Evolutionary conservation across 2,888 invertebrate genomes (phyloP).

Genomic region (Nemapogon koenigi): DNA sequence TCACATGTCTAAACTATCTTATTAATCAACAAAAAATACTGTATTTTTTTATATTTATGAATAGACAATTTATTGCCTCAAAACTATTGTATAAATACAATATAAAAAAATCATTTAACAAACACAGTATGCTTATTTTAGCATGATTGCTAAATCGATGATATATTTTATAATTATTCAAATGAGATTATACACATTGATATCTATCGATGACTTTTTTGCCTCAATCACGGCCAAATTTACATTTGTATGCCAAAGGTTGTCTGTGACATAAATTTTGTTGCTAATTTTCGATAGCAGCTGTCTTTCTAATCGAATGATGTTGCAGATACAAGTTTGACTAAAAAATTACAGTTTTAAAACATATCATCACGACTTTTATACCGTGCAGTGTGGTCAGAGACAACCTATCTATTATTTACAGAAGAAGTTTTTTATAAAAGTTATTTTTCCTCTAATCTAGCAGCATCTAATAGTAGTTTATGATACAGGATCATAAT

Average conservation of each 20-base stretch:
- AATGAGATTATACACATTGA: slow-evolving; percentile 32
- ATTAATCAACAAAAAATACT: too few relatives aligned
- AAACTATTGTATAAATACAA: too few relatives aligned
- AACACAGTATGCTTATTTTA: slow-evolving; percentile 21
- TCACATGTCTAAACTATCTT: too few relatives aligned
- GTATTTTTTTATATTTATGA: too few relatives aligned
- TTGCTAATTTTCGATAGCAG: slow-evolving; percentile 3
- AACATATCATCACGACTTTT: too few relatives aligned
- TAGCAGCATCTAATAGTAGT: too few relatives aligned
- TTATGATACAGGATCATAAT: too few relatives aligned
- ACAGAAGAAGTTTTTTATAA: too few relatives aligned
- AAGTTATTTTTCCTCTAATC: too few relatives aligned
- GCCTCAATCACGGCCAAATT: slow-evolving; percentile 27
- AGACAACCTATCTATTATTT: too few relatives aligned
- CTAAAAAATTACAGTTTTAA: background rate
- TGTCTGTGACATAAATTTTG: slow-evolving; percentile 20
- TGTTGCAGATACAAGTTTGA: background rate
- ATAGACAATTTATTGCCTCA: too few relatives aligned
- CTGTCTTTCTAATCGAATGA: slow-evolving; percentile 1
- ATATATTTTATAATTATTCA: slow-evolving; percentile 49
- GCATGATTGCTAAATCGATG: slow-evolving; percentile 31
- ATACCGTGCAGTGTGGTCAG: too few relatives aligned
- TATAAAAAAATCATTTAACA: slow-evolving; percentile 1
- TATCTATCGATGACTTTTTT: slow-evolving; percentile 38
- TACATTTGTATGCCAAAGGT: slow-evolving; percentile 38